Base-by-base conservation (phyloP, 1,140 invertebrate species). In the Zaprionus kolodkinae region DNA sequence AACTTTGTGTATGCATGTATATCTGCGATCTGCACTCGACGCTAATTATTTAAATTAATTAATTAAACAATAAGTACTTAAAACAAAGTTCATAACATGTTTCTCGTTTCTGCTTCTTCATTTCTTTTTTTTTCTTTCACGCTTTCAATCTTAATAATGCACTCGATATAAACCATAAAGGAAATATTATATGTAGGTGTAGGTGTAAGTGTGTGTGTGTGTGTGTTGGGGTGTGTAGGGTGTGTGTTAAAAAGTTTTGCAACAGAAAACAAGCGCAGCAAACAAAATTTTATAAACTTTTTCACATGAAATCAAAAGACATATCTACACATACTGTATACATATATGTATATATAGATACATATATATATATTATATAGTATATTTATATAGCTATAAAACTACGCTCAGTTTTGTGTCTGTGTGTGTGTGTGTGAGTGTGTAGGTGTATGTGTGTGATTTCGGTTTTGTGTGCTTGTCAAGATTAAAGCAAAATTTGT, bases 11-110 rank as follows among this genome's bases (percentile, higher is more conserved):
- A 27, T 17, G n/a, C 9, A 2, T 45, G 40, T 15, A 9, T 66
- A 35, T 66, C 67, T 50, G 45, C 45, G 62, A 56, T 69, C 56
- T 55, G 55, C 48, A 38, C 52, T 66, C 64, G 63, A 54, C 38
- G 50, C 72, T 75, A 75, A 75, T 74, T 27, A 70, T 70, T 71
- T 64, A 65, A 87, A 81, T 76, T 87, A 84, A 72, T 45, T 45
- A 81, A 89, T 85, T 90, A 90, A 90, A 90, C 76, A 86, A 90
- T 90, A 90, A 90, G 86, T 90, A 90, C 86, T 90, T 90, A 90
- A 90, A 90, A 79, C 72, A 87, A 87, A 87, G 77, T 87, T 82
- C 67, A 87, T 87, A 87, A 90, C 86, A 90, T 80, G 40, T 88
- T 81, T 61, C 21, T 60, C 17, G 17, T 64, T 81, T 71, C 54